Conservation (phyloP, 2,113 vertebrate species). For the Mesoclemmys tuberculata region DNA sequence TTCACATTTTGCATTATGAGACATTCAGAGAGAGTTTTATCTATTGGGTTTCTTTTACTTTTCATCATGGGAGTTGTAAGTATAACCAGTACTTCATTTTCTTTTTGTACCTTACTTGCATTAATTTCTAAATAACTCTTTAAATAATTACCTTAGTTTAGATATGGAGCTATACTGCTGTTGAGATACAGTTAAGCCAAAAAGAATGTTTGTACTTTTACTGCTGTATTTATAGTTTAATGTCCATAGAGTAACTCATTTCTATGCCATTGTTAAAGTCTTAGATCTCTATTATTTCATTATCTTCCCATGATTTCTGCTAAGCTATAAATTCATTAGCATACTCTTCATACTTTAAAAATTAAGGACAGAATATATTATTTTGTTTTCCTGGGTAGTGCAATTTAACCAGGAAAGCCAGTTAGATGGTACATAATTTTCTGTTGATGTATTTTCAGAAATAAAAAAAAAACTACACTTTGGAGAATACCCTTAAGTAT, state of each 20-base stretch:
- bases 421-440: not conserved
- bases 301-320: not conserved
- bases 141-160: not conserved
- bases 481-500: rapidly evolving
- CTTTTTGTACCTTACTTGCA: not conserved
- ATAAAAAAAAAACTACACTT: not conserved
- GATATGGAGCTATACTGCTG: not conserved
- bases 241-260: not conserved
- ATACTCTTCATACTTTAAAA: not conserved
- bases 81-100: rapidly evolving
- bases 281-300: not conserved
- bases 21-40: not conserved
- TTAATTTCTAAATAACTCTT: not conserved
- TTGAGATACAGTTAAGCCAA: not conserved
- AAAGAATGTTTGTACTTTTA: not conserved
- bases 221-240: not conserved
- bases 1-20: not conserved
- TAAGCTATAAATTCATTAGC: not conserved
- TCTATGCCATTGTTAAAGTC: not conserved
- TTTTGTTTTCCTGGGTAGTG: not conserved
- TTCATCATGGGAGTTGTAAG: not conserved
- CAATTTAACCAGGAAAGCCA: not conserved
- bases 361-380: not conserved
- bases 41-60: not conserved
- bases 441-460: not conserved